Base-by-base conservation (phyloP, 2,888 invertebrate species). In the Congeria kusceri region DNA sequence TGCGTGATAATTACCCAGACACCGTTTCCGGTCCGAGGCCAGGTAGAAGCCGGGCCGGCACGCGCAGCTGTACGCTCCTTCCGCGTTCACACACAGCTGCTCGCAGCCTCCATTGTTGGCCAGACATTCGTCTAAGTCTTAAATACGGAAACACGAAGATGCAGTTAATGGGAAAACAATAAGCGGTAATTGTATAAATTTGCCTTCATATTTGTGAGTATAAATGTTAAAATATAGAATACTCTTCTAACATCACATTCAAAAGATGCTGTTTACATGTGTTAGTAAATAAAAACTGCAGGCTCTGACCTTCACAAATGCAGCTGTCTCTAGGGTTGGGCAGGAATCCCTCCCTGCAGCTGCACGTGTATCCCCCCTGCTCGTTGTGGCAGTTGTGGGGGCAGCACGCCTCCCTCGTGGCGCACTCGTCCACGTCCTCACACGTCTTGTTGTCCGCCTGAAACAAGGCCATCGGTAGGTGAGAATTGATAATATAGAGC, bases 111-210 rank as follows among this genome's bases (percentile, higher is more conserved):
- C 92, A 87, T 94, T 91, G 86, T 88, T 87, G 73, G 90, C 95
- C 29, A 95, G 94, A 90, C 97, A 97, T 92, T 97, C 97, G 92
- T 97, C 96, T 23, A 97, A 95, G 92, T 97, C 97, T 95, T 81
- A 0, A 84, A 81, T 62, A 39, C 39, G 13, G 39, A 15, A 39
- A 39, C 1, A 7, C 15, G 1, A 13, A 61, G 44, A n/a, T n/a
- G n/a, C n/a, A 7, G 39, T 39, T 39, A 5, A 15, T 39, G 5
- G 3, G 39, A 13, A 13, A 7, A 39, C 39, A 13, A 7, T 7
- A 39, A 39, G 15, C 9, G 15, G 15, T 39, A 11, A 15, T 39
- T 5, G 9, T 39, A 15, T 1, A 39, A 39, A 13, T 39, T 13
- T 39, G 15, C 39, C 3, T 39, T 5, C 39, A 15, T 39, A 39